Evolutionary conservation across 2,888 invertebrate species (phyloP), one percentile per base, ranked within the genome.

Genomic region (Amaurobius ferox): DNA sequence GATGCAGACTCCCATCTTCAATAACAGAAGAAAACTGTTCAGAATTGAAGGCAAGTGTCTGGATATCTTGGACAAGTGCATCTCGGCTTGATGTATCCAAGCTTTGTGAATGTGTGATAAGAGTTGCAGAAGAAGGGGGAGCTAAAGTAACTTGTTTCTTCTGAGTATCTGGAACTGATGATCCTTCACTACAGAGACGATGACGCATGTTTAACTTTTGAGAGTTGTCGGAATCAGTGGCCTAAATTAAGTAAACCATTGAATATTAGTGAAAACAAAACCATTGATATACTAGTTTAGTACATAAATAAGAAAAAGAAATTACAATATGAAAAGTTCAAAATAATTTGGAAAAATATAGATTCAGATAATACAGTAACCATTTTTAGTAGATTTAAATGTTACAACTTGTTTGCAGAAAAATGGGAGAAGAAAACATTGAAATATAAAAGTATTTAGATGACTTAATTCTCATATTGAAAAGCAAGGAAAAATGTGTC

Each of bases 81-180:
- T 86, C 88, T 55, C 88, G 64, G 26, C 81, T 85, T 23, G 80
- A 77, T 2, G 76, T 86, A 74, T 89, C 88, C 16, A 89, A 32
- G 78, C 88, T 88, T 74, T 89, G 89, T 9, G 88, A 89, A 30
- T 89, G 89, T n/a, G 89, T 86, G 6, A 89, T 88, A 0, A 89
- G 66, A 9, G 88, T 74, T n/a, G 77, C 68, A n/a, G 66, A 48
- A n/a, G 83, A 48, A 16, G 88, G 86, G 19, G 86, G 79, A 19
- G 79, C 64, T 35, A 86, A 68, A 30, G 79, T 62, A 35, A 29
- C 16, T 39, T 40, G 64, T 9, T 30, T 16, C 30, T 32, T 67
- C 19, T 79, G 48, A 11, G 44, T 66, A 26, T 71, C 40, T 5
- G 11, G 39, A 13, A 23, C 26, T 19, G 40, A n/a, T 16, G 40